These are phyloP conservation scores for Neotoxoptera formosana DNA, from an alignment of 1,140 invertebrate species.

Conservation along the genomic window DNA sequence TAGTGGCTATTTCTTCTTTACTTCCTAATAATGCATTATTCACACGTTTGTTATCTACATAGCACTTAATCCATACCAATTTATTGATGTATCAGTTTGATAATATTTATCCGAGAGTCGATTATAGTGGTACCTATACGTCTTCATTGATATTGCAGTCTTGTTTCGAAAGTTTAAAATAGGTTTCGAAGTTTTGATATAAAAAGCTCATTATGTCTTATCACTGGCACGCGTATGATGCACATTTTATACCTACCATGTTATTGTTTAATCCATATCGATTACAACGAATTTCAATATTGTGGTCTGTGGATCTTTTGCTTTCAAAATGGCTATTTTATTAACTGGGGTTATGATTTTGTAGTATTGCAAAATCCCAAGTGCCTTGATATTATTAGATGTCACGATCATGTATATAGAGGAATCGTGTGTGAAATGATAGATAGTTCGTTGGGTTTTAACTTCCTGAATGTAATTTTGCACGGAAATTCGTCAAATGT, in stretches of 20 bases:
- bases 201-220: neutral
- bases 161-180: neutral
- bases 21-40: neutral
- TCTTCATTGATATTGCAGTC: neutral
- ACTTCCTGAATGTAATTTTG: slow-evolving; percentile 34
- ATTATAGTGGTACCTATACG: neutral
- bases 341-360: neutral
- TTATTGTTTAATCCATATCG: neutral
- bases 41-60: neutral
- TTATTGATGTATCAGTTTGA: neutral
- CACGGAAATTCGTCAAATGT: slow-evolving; percentile 35
- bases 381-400: neutral
- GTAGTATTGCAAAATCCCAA: neutral
- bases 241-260: neutral
- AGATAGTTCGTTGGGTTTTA: neutral
- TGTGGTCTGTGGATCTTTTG: neutral
- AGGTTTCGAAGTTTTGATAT: neutral
- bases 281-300: neutral
- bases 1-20: too few relatives aligned
- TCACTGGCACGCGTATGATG: neutral
- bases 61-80: too few relatives aligned
- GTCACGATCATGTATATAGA: neutral
- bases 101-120: neutral
- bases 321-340: neutral
- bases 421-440: neutral